Percentiles rank a stretch among this genome's conserved stretches.
These are phyloP conservation scores for Campopleginae sp. DNA, from an alignment of 2,888 invertebrate species.

Conservation along the genomic window DNA sequence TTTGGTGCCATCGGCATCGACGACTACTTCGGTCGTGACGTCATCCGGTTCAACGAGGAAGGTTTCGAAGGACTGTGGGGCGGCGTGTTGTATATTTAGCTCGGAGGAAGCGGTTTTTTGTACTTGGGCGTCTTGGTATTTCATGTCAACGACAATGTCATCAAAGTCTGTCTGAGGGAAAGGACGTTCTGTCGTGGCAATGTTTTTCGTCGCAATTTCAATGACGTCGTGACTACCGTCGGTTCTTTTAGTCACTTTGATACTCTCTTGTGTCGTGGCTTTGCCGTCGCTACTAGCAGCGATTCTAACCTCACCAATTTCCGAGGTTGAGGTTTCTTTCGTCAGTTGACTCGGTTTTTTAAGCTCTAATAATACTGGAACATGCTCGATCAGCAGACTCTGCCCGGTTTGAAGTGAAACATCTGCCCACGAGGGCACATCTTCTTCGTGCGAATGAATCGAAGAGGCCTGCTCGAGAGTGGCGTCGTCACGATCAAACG, in stretches of 20 bases:
- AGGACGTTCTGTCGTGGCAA: conserved; percentile 64
- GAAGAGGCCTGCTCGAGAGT: conserved; percentile 81
- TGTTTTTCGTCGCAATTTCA: conserved; percentile 82
- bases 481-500: conserved; percentile 76
- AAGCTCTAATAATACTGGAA: conserved; percentile 65
- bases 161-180: conserved; percentile 80
- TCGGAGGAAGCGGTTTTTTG: conserved; percentile 87
- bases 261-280: conserved; percentile 78
- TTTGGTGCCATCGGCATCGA: conserved; percentile 92
- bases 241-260: conserved; percentile 80
- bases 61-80: conserved; percentile 92
- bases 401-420: conserved; percentile 82
- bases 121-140: conserved; percentile 87
- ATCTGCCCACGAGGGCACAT: conserved; percentile 79
- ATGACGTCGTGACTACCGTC: conserved; percentile 82
- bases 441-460: conserved; percentile 76
- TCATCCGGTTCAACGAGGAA: conserved; percentile 93
- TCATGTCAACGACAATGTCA: conserved; percentile 90
- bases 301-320: conserved; percentile 69
- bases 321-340: conserved; percentile 80
- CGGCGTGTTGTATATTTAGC: conserved; percentile 89
- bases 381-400: conserved; percentile 77
- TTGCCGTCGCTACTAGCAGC: conserved; percentile 65
- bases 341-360: conserved; percentile 75
- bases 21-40: conserved; percentile 92